Base-by-base conservation (phyloP, 2,797 vertebrate species). In the Melanitta fusca region DNA sequence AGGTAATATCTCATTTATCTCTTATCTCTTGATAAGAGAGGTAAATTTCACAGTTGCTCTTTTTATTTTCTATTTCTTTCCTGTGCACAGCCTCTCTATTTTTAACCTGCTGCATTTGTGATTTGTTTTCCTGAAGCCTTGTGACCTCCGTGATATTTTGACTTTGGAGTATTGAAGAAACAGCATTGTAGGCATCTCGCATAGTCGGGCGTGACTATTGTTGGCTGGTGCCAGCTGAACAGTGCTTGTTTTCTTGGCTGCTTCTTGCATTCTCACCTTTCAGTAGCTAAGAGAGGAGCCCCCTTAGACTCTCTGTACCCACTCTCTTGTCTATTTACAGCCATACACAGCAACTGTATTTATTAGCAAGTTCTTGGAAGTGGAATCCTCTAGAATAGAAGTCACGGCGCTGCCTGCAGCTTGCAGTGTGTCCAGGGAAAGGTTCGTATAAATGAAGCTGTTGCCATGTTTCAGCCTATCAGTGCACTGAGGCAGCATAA, bases 141-240 rank as follows among this genome's bases (percentile, higher is more conserved):
- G 2, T 54, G 89, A 80, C 91, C 74, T 38, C 32, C 2, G 11
- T 73, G 89, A 49, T 70, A 84, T 91, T 92, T 93, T 66, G 80
- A 17, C 89, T 91, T 89, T 57, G 81, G 64, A 72, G 74, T 89
- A 25, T 88, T 70, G 82, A 21, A 70, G 71, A 20, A 56, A 2
- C 79, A 80, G 81, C 89, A 43, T 56, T 65, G 95, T 88, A 20
- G 88, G 86, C 84, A 30, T 65, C 91, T 32, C 32, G 28, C 18
- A 4, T 60, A 27, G 78, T 32, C 36, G 0, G 81, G 32, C 89
- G 56, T 96, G 92, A 93, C 94, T 96, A 96, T 95, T 96, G 95
- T 96, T 96, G 94, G 95, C 96, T 96, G 94, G 80, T 96, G 96
- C 96, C 95, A 96, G 84, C 84, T 2, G 34, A 93, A 68, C 21